These are phyloP conservation scores for Ictalurus furcatus DNA, from an alignment of 2,113 vertebrate genomes.

Conservation along the genomic window DNA sequence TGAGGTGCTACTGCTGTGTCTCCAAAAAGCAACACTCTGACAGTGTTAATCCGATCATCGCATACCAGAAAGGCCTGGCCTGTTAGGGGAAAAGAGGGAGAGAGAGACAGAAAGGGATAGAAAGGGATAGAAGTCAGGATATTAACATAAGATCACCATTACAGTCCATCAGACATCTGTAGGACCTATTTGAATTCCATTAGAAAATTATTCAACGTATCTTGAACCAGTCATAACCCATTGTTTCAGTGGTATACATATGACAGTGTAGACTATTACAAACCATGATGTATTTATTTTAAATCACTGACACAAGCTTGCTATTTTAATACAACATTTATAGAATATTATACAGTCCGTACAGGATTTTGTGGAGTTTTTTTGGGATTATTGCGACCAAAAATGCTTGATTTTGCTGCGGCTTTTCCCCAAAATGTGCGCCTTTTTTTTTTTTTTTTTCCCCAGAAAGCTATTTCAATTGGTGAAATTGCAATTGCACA, in stretches of 20 bases:
- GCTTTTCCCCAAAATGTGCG: no score
- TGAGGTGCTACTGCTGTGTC: constrained; percentile 28
- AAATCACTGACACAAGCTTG: not conserved
- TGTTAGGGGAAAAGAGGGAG: not conserved
- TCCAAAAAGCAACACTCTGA: constrained; percentile 18
- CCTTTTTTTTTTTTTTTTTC: no score
- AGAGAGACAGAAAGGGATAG: not conserved
- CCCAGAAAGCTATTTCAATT: no score
- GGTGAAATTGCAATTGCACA: no score
- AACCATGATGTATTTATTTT: not conserved
- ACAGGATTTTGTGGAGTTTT: no score
- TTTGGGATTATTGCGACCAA: no score
- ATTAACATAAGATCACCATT: not conserved
- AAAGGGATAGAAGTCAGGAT: not conserved
- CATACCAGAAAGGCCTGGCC: constrained; percentile 19
- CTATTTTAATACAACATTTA: not conserved
- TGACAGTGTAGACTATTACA: not conserved
- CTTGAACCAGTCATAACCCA: not conserved
- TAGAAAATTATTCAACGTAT: not conserved
- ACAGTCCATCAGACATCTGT: not conserved
- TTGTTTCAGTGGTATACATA: not conserved
- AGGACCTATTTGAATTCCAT: not conserved
- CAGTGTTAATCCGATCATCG: constrained; percentile 23
- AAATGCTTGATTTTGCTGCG: no score
- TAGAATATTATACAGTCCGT: not conserved